Evolutionary conservation across 2,888 invertebrate genomes (phyloP), one percentile per base, ranked within the genome.

Genomic region (Drosophila gaucha): DNA sequence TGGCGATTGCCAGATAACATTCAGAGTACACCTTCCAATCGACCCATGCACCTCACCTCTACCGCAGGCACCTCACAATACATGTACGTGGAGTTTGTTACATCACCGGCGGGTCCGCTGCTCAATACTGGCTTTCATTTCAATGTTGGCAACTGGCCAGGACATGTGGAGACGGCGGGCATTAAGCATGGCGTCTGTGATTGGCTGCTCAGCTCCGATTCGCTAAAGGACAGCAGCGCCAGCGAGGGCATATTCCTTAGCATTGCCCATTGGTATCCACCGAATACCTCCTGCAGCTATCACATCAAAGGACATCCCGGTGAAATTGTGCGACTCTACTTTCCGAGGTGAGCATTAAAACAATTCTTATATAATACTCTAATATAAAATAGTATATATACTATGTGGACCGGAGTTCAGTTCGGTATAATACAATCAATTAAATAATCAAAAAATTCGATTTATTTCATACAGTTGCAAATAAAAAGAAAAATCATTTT

Each of bases 61-160:
- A 43, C 49, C 55, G 12, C 70, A 92, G 92, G 97, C 10, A 97
- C 97, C 43, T 97, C 97, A 18, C 96, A 96, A 82, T 96, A 97
- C 88, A 93, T 97, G 78, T 97, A 96, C 89, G 97, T 97, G 54
- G 97, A 97, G 90, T 97, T 97, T 89, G 96, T 97, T 73, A 96
- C 96, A 36, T 97, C 97, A 3, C 96, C 96, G 33, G 97, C 97
- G 78, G 97, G 97, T 38, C 97, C 97, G 0, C 93, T 98, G 18
- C 93, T 97, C 49, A 97, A 97, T 91, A 97, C 97, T 0, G 98
- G 97, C 5, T 98, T 98, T 91, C 97, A 97, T 92, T 97, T 98
- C 93, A 97, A 97, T 92, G 97, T 97, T 50, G 97, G 97, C 74
- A 97, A 97, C 92, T 97, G 97, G 97, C 97, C 97, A 0, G 97